phyloP scores from a whole-genome alignment of 2,888 invertebrate genomes.

The Oscheius sp. region DNA sequence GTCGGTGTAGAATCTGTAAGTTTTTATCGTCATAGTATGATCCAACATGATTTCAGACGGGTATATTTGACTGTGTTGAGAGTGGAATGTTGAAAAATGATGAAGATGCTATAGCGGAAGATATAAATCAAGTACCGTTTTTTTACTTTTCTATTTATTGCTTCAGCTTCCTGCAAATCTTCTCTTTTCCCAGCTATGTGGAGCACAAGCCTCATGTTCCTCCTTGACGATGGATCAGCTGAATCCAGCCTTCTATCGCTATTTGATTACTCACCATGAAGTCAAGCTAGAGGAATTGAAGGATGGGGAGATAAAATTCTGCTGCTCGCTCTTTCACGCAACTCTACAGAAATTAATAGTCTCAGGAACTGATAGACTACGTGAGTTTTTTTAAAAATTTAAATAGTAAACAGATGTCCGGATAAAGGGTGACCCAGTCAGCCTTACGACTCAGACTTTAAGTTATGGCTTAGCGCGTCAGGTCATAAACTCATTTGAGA shows the following conservation, averaged over 20 bases:
- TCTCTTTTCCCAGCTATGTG: slow-evolving; percentile 44
- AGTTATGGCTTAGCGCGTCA: too few species aligned
- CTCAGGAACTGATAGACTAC: slow-evolving; percentile 39
- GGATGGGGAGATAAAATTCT: slow-evolving; percentile 39
- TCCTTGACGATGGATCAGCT: slow-evolving; percentile 37
- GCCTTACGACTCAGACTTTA: too few species aligned
- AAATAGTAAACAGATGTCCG: not conserved
- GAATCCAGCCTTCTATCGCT: slow-evolving; percentile 46
- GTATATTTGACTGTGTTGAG: slow-evolving; percentile 54
- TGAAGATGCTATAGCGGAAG: slow-evolving; percentile 26
- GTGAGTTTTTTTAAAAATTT: slow-evolving; percentile 24
- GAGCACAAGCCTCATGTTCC: slow-evolving; percentile 44
- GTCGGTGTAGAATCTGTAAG: slow-evolving; percentile 24
- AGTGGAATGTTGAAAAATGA: slow-evolving; percentile 41
- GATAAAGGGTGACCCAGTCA: not conserved
- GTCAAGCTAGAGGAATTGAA: slow-evolving; percentile 40
- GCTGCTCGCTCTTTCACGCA: slow-evolving; percentile 52
- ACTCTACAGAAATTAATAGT: slow-evolving; percentile 48
- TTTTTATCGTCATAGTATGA: not conserved
- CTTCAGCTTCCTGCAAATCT: not conserved
- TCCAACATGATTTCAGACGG: slow-evolving; percentile 27
- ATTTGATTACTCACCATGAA: slow-evolving; percentile 44
- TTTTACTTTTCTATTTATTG: not conserved
- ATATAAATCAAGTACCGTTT: not conserved
- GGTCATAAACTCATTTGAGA: too few species aligned